Evolutionary conservation across 2,888 invertebrate species (phyloP).

Genomic region (Meganola albula): DNA sequence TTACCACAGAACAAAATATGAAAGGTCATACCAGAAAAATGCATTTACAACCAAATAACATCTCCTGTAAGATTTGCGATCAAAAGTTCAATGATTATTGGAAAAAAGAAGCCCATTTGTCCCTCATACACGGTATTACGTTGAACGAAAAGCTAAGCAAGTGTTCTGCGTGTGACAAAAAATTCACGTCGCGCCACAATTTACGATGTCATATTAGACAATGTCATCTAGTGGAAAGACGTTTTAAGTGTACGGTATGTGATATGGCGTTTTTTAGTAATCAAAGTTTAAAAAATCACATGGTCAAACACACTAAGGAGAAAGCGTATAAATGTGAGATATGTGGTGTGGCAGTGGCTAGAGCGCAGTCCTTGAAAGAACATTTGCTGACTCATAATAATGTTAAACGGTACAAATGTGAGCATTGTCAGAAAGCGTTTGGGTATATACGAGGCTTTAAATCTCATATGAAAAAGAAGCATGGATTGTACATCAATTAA

Average conservation of each 20-base stretch:
- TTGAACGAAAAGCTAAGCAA: constrained; percentile 34
- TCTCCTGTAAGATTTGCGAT: constrained; percentile 20
- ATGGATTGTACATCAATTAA: too few relatives aligned
- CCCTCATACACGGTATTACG: constrained; percentile 39
- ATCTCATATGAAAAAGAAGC: constrained; percentile 49
- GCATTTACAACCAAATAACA: constrained; percentile 27
- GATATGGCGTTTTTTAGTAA: constrained; percentile 38
- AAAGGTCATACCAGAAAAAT: constrained; percentile 34
- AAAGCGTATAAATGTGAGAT: constrained; percentile 37
- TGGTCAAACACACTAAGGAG: constrained; percentile 33
- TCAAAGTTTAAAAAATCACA: constrained; percentile 31
- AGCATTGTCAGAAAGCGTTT: constrained; percentile 24
- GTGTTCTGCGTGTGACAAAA: constrained; percentile 62
- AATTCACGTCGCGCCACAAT: constrained; percentile 56
- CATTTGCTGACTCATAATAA: constrained; percentile 40
- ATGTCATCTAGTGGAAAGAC: constrained; percentile 19
- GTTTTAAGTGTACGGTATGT: constrained; percentile 27
- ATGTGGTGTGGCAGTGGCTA: constrained; percentile 37
- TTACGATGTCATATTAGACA: constrained; percentile 23
- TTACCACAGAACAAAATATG: constrained; percentile 32
- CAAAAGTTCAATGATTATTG: constrained; percentile 47
- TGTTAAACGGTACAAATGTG: constrained; percentile 29
- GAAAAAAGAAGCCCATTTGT: constrained; percentile 49
- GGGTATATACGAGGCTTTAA: constrained; percentile 47
- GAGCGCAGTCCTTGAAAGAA: constrained; percentile 31